Conservation (phyloP, 2,888 invertebrate genomes). For the Polydesmus complanatus region DNA sequence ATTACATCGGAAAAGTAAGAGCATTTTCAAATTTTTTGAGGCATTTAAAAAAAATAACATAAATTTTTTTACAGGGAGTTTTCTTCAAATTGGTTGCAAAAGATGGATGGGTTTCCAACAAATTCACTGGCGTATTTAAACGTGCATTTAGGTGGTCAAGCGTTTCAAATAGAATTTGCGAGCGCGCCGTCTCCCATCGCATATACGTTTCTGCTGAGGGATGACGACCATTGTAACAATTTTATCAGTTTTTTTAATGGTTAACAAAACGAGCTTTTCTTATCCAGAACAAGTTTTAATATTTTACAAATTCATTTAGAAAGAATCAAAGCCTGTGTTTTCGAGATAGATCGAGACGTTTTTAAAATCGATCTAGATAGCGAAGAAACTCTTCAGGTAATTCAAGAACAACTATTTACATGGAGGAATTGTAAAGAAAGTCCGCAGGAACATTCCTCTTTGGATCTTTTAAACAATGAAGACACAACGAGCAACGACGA, state of each 20-base stretch:
- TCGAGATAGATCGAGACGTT: slow-evolving; percentile 3
- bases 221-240: slow-evolving; percentile 15
- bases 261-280: too few species aligned
- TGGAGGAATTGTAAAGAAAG: neutral
- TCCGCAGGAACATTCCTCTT: too few species aligned
- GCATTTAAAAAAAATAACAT: neutral
- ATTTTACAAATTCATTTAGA: neutral
- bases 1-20: slow-evolving; percentile 12
- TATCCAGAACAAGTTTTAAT: too few species aligned
- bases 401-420: slow-evolving; percentile 8
- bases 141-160: slow-evolving; percentile 12
- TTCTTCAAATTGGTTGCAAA: slow-evolving; percentile 8
- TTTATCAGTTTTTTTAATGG: slow-evolving; percentile 9
- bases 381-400: slow-evolving; percentile 6
- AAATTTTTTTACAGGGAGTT: neutral
- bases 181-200: slow-evolving; percentile 1
- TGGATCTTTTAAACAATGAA: too few species aligned
- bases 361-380: slow-evolving; percentile 1
- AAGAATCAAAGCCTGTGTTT: neutral
- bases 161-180: slow-evolving; percentile 14
- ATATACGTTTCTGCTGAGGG: slow-evolving; percentile 13
- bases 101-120: neutral
- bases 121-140: slow-evolving; percentile 2
- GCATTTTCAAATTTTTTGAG: slow-evolving; percentile 1
- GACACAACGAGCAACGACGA: too few species aligned